These are phyloP conservation scores for Nymphalis c-album DNA, from an alignment of 2,888 invertebrate genomes.

Conservation along the genomic window DNA sequence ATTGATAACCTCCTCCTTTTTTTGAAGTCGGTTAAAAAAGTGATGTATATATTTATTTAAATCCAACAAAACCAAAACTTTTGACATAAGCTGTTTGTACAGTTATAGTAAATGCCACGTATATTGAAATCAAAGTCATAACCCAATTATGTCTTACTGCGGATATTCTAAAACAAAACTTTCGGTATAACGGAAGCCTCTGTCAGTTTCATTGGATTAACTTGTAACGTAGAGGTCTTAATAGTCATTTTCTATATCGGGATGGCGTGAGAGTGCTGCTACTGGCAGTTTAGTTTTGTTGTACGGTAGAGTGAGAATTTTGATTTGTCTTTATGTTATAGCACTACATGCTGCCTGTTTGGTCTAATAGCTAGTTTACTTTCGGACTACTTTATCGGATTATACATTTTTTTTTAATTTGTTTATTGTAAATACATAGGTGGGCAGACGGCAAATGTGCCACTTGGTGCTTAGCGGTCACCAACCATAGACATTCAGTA, in stretches of 20 bases:
- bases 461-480: no score
- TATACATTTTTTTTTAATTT: no score
- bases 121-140: not conserved
- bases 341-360: not conserved
- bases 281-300: not conserved
- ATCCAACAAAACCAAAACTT: no score
- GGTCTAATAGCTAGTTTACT: not conserved
- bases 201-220: slow-evolving; percentile 19
- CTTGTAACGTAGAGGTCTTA: slow-evolving; percentile 13
- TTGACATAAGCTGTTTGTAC: no score
- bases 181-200: slow-evolving; percentile 18
- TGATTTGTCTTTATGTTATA: not conserved
- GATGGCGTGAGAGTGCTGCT: not conserved
- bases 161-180: slow-evolving; percentile 23
- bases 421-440: no score
- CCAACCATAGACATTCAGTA: no score
- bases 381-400: no score
- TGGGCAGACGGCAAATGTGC: no score
- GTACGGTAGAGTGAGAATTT: not conserved
- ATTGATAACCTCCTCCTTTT: no score
- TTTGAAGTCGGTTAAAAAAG: no score
- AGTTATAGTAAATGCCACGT: not conserved
- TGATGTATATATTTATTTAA: no score
- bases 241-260: slow-evolving; percentile 14
- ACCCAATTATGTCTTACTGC: slow-evolving; percentile 16